phyloP scores from a whole-genome alignment of 2,797 vertebrate species.

The Crenuchus spilurus region DNA sequence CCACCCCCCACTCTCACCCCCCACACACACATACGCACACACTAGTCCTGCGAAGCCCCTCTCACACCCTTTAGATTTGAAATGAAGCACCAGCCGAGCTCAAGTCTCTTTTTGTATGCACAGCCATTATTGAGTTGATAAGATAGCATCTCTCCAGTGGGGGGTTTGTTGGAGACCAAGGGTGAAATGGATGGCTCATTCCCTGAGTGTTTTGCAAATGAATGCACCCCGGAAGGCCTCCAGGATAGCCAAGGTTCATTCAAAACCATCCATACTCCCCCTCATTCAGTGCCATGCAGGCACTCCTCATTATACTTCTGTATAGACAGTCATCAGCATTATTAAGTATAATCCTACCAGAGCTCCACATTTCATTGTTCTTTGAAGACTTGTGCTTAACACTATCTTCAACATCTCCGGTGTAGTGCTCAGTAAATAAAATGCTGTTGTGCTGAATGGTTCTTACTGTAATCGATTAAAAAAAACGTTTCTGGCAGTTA shows the following conservation, averaged over 20 bases:
- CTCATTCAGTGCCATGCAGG: constrained; percentile 32
- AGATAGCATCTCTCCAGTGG: constrained; percentile 69
- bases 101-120: constrained; percentile 56
- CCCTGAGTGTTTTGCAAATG: constrained; percentile 75
- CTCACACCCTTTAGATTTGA: constrained; percentile 49
- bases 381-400: constrained; percentile 36
- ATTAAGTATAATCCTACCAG: constrained; percentile 55
- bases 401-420: constrained; percentile 20
- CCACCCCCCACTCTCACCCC: constrained; percentile 42
- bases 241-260: constrained; percentile 62
- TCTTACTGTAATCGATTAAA: constrained; percentile 32
- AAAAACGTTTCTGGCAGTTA: constrained; percentile 26
- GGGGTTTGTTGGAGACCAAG: constrained; percentile 59
- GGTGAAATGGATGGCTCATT: constrained; percentile 67
- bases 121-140: constrained; percentile 74
- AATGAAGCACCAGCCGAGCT: constrained; percentile 54
- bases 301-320: constrained; percentile 30
- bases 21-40: constrained; percentile 17
- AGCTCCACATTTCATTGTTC: constrained; percentile 28
- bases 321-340: constrained; percentile 52
- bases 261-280: constrained; percentile 43
- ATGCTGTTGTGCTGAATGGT: background rate
- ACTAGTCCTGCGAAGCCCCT: constrained; percentile 15
- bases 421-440: constrained; percentile 29
- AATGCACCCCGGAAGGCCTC: constrained; percentile 72